Percentiles rank a stretch among this genome's conserved stretches.
phyloP scores from a whole-genome alignment of 2,888 invertebrate species.

The Sussaba pulchella region DNA sequence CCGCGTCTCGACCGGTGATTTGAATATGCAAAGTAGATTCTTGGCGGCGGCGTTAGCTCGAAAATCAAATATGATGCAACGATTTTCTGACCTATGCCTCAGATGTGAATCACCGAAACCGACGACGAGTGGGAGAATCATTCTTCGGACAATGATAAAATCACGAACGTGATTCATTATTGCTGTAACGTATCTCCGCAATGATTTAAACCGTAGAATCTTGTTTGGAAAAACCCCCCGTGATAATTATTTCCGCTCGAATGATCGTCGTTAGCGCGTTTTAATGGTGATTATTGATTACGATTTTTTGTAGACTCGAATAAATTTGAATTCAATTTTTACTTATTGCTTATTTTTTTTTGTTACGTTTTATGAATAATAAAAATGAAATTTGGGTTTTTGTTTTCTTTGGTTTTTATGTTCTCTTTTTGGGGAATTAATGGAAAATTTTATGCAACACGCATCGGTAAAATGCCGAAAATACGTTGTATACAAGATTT shows the following conservation, averaged over 20 bases:
- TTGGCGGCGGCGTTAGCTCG: neutral
- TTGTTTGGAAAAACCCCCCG: too few species aligned
- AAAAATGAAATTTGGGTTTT: neutral
- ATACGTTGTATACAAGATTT: slow-evolving; percentile 8
- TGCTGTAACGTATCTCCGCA: neutral
- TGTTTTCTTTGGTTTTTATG: neutral
- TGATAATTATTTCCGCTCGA: too few species aligned
- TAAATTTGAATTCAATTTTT: too few species aligned
- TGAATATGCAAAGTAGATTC: slow-evolving; percentile 16
- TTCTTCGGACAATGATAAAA: slow-evolving; percentile 37
- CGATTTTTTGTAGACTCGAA: too few species aligned
- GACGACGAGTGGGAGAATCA: slow-evolving; percentile 5
- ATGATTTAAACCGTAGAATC: neutral
- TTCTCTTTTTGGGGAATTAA: neutral
- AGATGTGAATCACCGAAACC: slow-evolving; percentile 30
- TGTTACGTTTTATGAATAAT: too few species aligned
- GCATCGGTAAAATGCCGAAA: neutral
- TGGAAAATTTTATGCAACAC: neutral
- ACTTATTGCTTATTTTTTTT: too few species aligned
- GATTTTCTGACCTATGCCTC: slow-evolving; percentile 30
- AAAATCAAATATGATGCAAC: slow-evolving; percentile 5
- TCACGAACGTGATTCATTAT: slow-evolving; percentile 37
- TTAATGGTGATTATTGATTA: too few species aligned
- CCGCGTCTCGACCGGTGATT: slow-evolving; percentile 9
- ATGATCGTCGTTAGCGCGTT: too few species aligned